These are phyloP conservation scores for Syngnathus scovelli DNA, from an alignment of 2,113 vertebrate species.

Conservation along the genomic window DNA sequence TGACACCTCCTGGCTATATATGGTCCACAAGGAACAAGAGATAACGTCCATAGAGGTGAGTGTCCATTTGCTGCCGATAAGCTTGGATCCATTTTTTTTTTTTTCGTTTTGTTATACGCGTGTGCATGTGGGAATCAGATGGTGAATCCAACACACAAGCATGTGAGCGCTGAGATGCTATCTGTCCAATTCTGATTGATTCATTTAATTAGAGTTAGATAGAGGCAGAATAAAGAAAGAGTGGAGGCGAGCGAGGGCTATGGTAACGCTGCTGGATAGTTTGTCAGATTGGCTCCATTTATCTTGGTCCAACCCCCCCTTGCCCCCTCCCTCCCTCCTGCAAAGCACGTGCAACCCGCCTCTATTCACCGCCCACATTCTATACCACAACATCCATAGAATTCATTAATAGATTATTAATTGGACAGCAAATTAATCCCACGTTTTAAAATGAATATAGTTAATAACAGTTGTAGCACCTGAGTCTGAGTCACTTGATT, in stretches of 20 bases:
- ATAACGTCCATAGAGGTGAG: conserved; percentile 51
- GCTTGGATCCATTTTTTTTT: conserved; percentile 6
- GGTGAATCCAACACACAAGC: conserved; percentile 10
- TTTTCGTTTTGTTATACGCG: conserved; percentile 3
- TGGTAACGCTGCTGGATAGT: conserved; percentile 62
- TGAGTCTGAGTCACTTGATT: no score
- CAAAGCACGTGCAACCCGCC: neutral
- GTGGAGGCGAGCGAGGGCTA: conserved; percentile 30
- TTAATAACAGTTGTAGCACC: no score
- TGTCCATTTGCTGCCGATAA: conserved; percentile 43
- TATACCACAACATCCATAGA: neutral
- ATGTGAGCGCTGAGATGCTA: conserved; percentile 49
- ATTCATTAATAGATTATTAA: neutral
- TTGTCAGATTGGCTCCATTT: conserved; percentile 67
- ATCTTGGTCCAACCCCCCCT: conserved; percentile 60
- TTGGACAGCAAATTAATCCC: neutral
- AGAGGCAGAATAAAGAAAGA: conserved; percentile 26
- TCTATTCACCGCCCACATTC: neutral
- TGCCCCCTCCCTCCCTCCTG: no score
- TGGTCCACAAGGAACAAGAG: conserved; percentile 37
- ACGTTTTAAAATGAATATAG: neutral
- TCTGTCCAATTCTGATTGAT: conserved; percentile 74
- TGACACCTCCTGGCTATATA: conserved; percentile 30
- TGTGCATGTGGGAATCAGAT: neutral
- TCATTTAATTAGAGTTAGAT: conserved; percentile 75